Base-by-base conservation (phyloP, 2,797 vertebrate species). In the Lepidocolaptes lacrymiger region DNA sequence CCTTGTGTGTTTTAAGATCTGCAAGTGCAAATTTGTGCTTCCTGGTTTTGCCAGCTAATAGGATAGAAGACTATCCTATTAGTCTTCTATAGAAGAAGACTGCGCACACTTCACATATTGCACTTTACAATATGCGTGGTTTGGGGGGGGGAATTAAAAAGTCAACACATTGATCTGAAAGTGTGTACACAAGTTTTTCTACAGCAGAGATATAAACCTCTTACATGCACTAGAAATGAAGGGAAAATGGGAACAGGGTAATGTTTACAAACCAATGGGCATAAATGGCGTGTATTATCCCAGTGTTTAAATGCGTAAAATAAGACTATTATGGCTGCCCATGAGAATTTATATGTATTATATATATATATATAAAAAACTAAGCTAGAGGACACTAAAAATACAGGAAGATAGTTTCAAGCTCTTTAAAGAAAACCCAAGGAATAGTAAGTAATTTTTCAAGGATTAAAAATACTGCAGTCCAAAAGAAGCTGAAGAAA, bases 31-130 rank as follows among this genome's bases (percentile, higher is more conserved):
- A 80, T 77, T 54, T 62, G 20, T 89, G 26, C 37, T 75, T 74
- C 52, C 78, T 54, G 48, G 32, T 59, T 83, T 78, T 78, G 30
- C 46, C 78, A 78, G 34, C 10, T 68, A 14, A 49, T 16, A 49
- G 51, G 28, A 39, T 4, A 22, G 32, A 54, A 63, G n/a, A 12
- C 59, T 75, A 55, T n/a, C n/a, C n/a, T n/a, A n/a, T n/a, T n/a
- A n/a, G n/a, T n/a, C n/a, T n/a, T n/a, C n/a, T n/a, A n/a, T n/a
- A n/a, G n/a, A n/a, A n/a, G n/a, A n/a, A n/a, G n/a, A n/a, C n/a
- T 75, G 49, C 0, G 1, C 23, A 61, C 21, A 14, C 10, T 64
- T 75, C 28, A 28, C 36, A 14, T 2, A 0, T 75, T 83, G 58
- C 28, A 23, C 62, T 75, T 79, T 21, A 46, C 19, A 51, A 24